These are phyloP conservation scores for Ahaetulla prasina DNA, from an alignment of 2,113 vertebrate genomes.

Conservation along the genomic window DNA sequence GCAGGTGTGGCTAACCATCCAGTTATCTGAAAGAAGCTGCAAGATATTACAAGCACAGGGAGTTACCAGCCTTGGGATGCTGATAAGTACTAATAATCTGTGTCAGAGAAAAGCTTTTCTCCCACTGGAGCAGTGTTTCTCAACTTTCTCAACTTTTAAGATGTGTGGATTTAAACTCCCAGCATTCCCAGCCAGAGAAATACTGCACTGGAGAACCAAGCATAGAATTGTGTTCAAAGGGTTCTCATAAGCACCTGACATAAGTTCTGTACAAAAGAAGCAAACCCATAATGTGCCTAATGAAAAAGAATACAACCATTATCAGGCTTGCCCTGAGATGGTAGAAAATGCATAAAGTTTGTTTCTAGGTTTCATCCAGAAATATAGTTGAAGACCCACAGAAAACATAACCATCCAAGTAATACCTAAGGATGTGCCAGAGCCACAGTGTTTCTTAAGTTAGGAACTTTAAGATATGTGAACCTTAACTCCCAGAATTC, in stretches of 20 bases:
- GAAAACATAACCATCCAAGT: not conserved
- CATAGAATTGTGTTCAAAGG: not conserved
- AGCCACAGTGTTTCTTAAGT: not conserved
- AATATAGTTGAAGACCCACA: not conserved
- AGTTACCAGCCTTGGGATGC: conserved; percentile 7
- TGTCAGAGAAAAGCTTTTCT: not conserved
- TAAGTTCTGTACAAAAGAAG: not conserved
- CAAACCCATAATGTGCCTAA: not conserved
- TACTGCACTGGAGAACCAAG: not conserved
- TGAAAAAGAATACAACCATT: not conserved
- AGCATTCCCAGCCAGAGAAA: not conserved
- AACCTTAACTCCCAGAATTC: not conserved
- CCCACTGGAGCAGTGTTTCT: not conserved
- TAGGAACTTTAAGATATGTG: not conserved
- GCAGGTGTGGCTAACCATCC: not conserved
- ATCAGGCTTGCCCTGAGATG: not conserved
- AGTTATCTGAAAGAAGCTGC: conserved; percentile 3
- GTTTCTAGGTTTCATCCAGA: not conserved
- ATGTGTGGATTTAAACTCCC: not conserved
- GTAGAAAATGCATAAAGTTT: not conserved
- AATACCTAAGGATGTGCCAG: not conserved
- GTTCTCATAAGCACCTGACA: not conserved
- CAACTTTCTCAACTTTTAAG: not conserved
- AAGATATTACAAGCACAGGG: not conserved
- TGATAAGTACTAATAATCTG: conserved; percentile 1